A percentile compares a stretch with the other conserved stretches of the same genome.
Conservation (phyloP, 2,113 vertebrate genomes). For the Sakesphorus luctuosus region DNA sequence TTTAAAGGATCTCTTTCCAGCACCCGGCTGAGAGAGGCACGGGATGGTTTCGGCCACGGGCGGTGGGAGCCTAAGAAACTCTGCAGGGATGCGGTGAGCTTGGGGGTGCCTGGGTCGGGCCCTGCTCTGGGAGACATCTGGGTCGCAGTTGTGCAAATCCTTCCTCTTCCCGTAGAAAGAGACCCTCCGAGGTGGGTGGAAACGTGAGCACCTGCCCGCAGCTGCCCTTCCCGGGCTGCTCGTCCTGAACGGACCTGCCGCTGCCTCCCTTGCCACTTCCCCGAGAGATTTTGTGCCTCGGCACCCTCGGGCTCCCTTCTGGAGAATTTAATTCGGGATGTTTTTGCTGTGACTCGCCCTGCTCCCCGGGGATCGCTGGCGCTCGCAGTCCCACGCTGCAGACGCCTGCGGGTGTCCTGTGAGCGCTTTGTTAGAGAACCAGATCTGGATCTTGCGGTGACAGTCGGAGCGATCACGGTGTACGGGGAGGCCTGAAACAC, state of each 20-base stretch:
- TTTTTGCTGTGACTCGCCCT: neutral
- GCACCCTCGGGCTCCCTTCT: neutral
- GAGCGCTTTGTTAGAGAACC: constrained; percentile 2
- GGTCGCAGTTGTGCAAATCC: neutral
- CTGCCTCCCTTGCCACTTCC: neutral
- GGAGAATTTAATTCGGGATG: accelerated
- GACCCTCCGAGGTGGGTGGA: neutral
- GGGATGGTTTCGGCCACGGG: neutral
- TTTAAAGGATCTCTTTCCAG: neutral
- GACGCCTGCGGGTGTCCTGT: constrained; percentile 27
- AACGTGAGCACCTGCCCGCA: neutral
- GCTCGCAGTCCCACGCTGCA: constrained; percentile 55
- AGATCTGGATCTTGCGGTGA: constrained; percentile 27
- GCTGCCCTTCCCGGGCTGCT: neutral
- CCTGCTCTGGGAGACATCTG: neutral
- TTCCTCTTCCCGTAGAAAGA: neutral
- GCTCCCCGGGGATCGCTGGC: neutral
- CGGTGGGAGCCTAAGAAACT: neutral
- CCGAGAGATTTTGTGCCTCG: neutral
- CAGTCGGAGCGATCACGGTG: constrained; percentile 62
- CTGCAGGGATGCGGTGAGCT: neutral
- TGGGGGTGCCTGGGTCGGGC: neutral
- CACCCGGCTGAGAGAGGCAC: neutral
- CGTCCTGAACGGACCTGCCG: neutral
- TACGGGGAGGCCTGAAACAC: constrained; percentile 59